Evolutionary conservation across 2,797 vertebrate genomes (phyloP).

Genomic region (Chelidonichthys spinosus): DNA sequence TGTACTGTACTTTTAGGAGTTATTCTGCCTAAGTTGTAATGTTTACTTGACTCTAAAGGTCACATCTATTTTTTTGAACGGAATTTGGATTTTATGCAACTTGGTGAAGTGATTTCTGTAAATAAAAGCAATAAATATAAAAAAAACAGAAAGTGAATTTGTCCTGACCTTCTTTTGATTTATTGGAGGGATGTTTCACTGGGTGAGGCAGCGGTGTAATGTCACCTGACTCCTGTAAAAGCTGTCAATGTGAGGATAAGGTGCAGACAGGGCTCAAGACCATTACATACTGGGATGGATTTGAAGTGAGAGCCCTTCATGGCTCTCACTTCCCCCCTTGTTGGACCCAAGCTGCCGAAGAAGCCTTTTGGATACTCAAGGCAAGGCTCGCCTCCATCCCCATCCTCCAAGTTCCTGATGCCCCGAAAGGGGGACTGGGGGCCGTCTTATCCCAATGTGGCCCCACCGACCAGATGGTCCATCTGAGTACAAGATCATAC

Average conservation of each 20-base stretch:
- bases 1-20: conserved; percentile 88
- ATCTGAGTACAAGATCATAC: no score
- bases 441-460: no score
- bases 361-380: no score
- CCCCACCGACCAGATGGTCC: no score
- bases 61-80: conserved; percentile 93
- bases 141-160: conserved; percentile 46
- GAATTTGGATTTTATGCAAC: conserved; percentile 95
- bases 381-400: no score
- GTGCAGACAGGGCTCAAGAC: no score
- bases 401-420: no score
- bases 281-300: no score
- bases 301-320: no score
- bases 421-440: no score
- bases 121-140: conserved; percentile 96
- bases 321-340: no score
- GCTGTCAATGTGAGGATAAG: background rate
- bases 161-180: background rate
- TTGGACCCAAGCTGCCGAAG: no score
- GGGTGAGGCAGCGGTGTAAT: background rate
- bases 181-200: background rate
- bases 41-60: conserved; percentile 95
- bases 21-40: conserved; percentile 87
- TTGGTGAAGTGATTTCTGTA: conserved; percentile 84
- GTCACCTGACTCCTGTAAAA: background rate